phyloP scores from a whole-genome alignment of 2,113 vertebrate species.

The Lagenorhynchus albirostris region DNA sequence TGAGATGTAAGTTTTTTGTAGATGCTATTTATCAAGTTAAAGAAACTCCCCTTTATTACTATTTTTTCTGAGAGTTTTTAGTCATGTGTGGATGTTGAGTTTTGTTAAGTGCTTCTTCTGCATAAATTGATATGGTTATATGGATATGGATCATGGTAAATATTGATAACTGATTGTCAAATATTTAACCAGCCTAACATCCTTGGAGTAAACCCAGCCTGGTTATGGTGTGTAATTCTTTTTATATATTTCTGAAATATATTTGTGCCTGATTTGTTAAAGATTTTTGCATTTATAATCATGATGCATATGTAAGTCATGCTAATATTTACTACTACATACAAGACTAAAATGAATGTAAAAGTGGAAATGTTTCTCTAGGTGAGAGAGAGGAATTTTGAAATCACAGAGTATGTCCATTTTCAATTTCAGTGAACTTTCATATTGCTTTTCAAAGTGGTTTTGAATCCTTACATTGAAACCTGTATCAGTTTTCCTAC shows the following conservation, averaged over 20 bases:
- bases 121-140: background rate
- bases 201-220: background rate
- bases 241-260: background rate
- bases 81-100: background rate
- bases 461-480: background rate
- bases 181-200: background rate
- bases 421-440: background rate
- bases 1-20: background rate
- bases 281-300: background rate
- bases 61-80: background rate
- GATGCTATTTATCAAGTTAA: background rate
- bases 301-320: background rate
- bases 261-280: background rate
- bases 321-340: background rate
- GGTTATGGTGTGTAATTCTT: background rate
- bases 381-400: background rate
- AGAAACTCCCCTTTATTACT: background rate
- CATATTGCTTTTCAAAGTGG: background rate
- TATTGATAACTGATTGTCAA: background rate
- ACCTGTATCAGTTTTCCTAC: background rate
- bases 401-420: background rate
- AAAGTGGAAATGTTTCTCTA: background rate
- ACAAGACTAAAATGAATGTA: background rate
- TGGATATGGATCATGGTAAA: background rate
- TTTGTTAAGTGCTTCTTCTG: background rate